Conservation (phyloP, 2,888 invertebrate species). For the Lissonota sp. region DNA sequence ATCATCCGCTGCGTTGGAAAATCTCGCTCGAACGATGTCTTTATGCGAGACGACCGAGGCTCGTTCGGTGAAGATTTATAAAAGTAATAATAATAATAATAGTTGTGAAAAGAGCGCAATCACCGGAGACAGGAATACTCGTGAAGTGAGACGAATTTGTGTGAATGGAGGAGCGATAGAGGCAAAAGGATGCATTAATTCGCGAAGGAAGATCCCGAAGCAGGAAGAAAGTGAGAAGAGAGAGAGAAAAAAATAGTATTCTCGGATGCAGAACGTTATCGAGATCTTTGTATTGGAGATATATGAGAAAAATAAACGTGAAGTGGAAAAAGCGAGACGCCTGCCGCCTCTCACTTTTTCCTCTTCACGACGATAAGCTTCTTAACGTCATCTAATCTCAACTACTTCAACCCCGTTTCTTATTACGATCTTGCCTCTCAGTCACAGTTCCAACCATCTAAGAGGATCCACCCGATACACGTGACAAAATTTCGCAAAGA, state of each 20-base stretch:
- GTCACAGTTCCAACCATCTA: slow-evolving; percentile 64
- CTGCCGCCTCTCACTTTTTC: slow-evolving; percentile 25
- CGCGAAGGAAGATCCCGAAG: not conserved
- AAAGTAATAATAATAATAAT: not conserved
- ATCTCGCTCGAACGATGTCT: not conserved
- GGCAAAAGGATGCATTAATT: not conserved
- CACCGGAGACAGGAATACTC: not conserved
- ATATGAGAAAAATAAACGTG: not conserved
- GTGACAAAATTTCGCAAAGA: slow-evolving; percentile 55
- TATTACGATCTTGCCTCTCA: slow-evolving; percentile 72
- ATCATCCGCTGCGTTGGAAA: slow-evolving; percentile 16
- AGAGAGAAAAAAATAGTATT: not conserved
- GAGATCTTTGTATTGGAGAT: not conserved
- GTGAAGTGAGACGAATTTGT: not conserved
- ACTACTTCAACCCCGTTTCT: slow-evolving; percentile 55
- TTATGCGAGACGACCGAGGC: not conserved
- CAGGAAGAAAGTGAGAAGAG: not conserved
- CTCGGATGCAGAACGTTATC: not conserved
- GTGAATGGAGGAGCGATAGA: not conserved
- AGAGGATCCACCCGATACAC: slow-evolving; percentile 72
- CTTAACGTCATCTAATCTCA: slow-evolving; percentile 74
- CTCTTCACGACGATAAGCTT: slow-evolving; percentile 70
- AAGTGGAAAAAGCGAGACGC: slow-evolving; percentile 2
- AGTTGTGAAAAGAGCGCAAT: not conserved
- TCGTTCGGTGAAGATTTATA: too few species aligned